A percentile compares a stretch with the other conserved stretches of the same genome.
Conservation (phyloP, 2,797 vertebrate species). For the Amniataba percoides region DNA sequence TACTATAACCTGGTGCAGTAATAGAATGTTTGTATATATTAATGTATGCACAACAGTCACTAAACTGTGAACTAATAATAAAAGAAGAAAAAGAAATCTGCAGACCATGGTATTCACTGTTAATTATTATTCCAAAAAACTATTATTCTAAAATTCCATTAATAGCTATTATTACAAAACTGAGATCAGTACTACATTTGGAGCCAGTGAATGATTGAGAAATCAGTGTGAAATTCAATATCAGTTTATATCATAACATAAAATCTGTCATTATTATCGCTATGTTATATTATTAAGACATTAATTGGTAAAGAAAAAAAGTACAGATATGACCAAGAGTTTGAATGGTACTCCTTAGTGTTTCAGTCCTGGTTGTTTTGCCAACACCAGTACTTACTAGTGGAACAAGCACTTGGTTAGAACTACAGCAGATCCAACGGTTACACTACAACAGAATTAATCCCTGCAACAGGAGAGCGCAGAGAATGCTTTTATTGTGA, state of each 20-base stretch:
- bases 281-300: not conserved
- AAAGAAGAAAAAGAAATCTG: not conserved
- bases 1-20: not conserved
- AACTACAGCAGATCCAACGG: not conserved
- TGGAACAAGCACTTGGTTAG: not conserved
- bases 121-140: not conserved
- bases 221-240: too few relatives aligned
- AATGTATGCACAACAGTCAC: not conserved
- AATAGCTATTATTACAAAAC: not conserved
- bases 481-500: not conserved
- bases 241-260: not conserved
- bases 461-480: not conserved
- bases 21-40: not conserved
- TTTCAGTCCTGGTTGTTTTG: not conserved
- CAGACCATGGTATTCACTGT: not conserved
- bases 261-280: too few relatives aligned
- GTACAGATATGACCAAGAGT: not conserved
- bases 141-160: not conserved
- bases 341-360: not conserved
- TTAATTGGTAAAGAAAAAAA: not conserved
- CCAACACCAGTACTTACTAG: not conserved
- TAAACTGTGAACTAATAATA: not conserved
- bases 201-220: not conserved
- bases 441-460: not conserved
- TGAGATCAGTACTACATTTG: not conserved